phyloP scores from a whole-genome alignment of 2,797 vertebrate species.

The Acanthiza pusilla region DNA sequence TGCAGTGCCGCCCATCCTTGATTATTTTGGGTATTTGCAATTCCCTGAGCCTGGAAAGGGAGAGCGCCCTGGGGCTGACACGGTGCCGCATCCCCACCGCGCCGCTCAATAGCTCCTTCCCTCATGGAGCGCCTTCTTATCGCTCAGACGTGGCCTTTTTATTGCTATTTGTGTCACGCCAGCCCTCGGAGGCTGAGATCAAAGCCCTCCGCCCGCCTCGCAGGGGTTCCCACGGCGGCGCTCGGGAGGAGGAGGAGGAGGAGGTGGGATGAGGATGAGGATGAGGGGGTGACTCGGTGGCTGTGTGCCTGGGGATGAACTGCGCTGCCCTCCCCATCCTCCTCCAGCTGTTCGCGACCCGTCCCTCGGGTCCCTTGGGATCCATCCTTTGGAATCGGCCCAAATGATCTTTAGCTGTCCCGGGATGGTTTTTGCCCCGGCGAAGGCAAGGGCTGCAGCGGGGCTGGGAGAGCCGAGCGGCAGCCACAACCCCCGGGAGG shows the following conservation, averaged over 20 bases:
- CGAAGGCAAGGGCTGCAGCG: neutral
- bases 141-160: neutral
- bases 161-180: neutral
- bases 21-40: accelerated
- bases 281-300: neutral
- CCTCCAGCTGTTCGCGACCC: neutral
- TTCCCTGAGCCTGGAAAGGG: neutral
- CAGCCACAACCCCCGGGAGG: accelerated
- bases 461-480: neutral
- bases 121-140: neutral
- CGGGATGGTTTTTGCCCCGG: neutral
- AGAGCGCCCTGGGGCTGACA: accelerated
- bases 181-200: neutral
- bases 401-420: neutral
- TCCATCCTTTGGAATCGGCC: neutral
- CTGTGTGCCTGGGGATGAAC: neutral
- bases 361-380: neutral
- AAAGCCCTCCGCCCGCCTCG: accelerated
- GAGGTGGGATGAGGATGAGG: neutral
- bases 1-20: neutral
- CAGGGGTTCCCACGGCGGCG: neutral
- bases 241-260: neutral
- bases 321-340: neutral
- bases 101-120: neutral
- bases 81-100: neutral